Percentiles rank a stretch among this genome's conserved stretches.
Conservation (phyloP, 2,797 vertebrate genomes). For the Typhlichthys eigenmanni region DNA sequence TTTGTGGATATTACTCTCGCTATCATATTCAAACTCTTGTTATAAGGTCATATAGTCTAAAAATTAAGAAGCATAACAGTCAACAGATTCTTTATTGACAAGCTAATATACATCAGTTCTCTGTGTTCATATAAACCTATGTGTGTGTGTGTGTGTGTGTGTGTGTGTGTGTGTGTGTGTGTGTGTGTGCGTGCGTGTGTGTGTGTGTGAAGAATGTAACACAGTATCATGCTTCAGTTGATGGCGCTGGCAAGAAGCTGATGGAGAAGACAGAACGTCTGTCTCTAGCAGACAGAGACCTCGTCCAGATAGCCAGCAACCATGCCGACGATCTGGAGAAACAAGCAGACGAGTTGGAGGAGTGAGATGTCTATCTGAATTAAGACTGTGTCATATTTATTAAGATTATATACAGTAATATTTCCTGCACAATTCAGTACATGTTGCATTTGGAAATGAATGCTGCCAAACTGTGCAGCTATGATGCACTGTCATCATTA, state of each 20-base stretch:
- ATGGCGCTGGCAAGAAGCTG: conserved; percentile 84
- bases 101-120: too few relatives aligned
- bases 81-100: too few relatives aligned
- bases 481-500: too few relatives aligned
- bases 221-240: conserved; percentile 88
- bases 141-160: background rate
- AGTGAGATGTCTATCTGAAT: conserved; percentile 73
- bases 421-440: too few relatives aligned
- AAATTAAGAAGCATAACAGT: too few relatives aligned
- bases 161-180: background rate
- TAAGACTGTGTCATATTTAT: background rate
- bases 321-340: conserved; percentile 81
- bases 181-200: conserved; percentile 5
- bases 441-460: too few relatives aligned
- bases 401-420: too few relatives aligned
- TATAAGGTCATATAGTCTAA: too few relatives aligned
- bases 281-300: conserved; percentile 79
- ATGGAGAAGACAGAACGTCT: conserved; percentile 82
- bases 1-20: too few relatives aligned
- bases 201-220: conserved; percentile 80
- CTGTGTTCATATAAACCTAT: too few relatives aligned
- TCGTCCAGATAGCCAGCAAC: conserved; percentile 82
- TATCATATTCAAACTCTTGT: too few relatives aligned
- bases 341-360: conserved; percentile 81
- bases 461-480: too few relatives aligned